Evolutionary conservation across 2,113 vertebrate genomes (phyloP), one percentile per base, ranked within the genome.

Genomic region (Agapornis roseicollis): DNA sequence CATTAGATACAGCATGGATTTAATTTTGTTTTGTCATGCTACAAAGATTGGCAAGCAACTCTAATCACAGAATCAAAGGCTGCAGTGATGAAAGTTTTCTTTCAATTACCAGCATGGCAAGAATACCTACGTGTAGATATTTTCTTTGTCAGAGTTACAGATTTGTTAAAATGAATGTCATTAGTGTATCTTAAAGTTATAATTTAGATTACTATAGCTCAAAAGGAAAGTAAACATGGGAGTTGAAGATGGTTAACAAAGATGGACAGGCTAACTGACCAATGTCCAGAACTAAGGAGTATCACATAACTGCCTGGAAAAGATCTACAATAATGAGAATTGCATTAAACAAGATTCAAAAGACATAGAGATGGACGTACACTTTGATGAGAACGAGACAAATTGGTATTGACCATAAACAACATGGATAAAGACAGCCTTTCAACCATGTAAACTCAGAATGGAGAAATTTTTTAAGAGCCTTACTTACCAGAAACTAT

Each of bases 1-100:
- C 63, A 94, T 89, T 52, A 70, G 16, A 55, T 66, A 86, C 37
- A 95, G 81, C 56, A 68, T 94, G 84, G 60, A 61, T 90, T 95
- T 80, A 20, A 74, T 94, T 95, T 89, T 90, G 39, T 55, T 92
- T 71, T 83, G n/a, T 79, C 66, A 58, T 74, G 37, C 53, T 80
- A 39, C 50, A 83, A 82, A 79, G 17, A 49, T 24, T 89, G 65
- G 68, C 65, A 92, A 92, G 35, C 0, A 1, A 74, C 9, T 72
- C 22, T 41, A 81, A 37, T 31, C 89, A 53, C 23, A 80, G 18
- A 56, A 31, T 81, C 25, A 93, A 37, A 68, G 31, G 8, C 27
- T 81, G 3, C 29, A 73, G 29, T 52, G 25, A 77, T 66, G 23
- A 65, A 95, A 91, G 11, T 41, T 90, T 93, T 22, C 31, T 91